These are phyloP conservation scores for Nilaparvata lugens DNA, from an alignment of 1,140 invertebrate genomes.

Conservation along the genomic window DNA sequence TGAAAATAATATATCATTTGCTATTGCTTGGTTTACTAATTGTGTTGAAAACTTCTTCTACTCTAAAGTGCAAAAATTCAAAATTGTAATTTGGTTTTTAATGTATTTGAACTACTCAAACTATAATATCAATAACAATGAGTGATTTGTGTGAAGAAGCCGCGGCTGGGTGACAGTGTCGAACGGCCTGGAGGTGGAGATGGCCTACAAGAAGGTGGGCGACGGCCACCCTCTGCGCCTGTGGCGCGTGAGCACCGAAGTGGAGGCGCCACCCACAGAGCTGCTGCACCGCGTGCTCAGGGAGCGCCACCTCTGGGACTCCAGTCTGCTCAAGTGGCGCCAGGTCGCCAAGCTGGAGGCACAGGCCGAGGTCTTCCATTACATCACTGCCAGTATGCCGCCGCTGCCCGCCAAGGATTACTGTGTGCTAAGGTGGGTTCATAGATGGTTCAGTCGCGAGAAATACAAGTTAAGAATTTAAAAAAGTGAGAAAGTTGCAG, in stretches of 20 bases:
- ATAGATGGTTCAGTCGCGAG: too few relatives aligned
- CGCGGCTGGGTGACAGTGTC: slow-evolving; percentile 70
- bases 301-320: slow-evolving; percentile 81
- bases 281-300: slow-evolving; percentile 69
- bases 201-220: slow-evolving; percentile 84
- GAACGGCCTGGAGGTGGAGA: slow-evolving; percentile 65
- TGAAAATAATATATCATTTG: too few relatives aligned
- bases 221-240: slow-evolving; percentile 83
- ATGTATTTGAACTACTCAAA: too few relatives aligned
- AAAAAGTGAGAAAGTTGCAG: too few relatives aligned
- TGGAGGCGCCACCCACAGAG: slow-evolving; percentile 84
- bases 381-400: slow-evolving; percentile 64
- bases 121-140: too few relatives aligned
- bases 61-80: too few relatives aligned
- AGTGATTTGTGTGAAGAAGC: too few relatives aligned
- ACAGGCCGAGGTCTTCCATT: slow-evolving; percentile 84
- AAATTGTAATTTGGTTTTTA: too few relatives aligned
- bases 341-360: slow-evolving; percentile 70
- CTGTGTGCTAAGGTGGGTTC: slow-evolving; percentile 72
- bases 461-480: too few relatives aligned
- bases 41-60: too few relatives aligned
- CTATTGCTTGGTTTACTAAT: too few relatives aligned
- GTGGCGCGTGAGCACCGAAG: slow-evolving; percentile 79
- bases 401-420: slow-evolving; percentile 78
- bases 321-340: slow-evolving; percentile 69